Conservation (phyloP, 2,113 vertebrate genomes). For the Hypanus sabinus region DNA sequence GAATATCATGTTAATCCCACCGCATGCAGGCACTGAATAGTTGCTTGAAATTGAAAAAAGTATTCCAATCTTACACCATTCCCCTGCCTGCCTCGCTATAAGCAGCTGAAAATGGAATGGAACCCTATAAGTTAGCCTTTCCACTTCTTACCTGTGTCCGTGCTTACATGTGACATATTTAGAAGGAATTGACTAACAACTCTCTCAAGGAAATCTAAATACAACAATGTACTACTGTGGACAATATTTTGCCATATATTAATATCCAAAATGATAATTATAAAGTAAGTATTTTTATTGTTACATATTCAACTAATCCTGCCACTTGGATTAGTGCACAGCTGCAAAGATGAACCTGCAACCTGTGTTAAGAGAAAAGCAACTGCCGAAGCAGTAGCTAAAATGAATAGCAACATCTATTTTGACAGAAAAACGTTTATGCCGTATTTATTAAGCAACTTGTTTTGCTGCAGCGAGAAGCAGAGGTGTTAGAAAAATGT, state of each 20-base stretch:
- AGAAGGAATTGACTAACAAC: neutral
- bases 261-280: neutral
- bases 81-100: no score
- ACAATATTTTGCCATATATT: neutral
- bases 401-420: neutral
- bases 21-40: neutral
- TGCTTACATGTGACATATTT: neutral
- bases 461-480: neutral
- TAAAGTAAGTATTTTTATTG: neutral
- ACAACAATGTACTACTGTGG: neutral
- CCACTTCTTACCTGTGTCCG: neutral
- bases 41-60: no score
- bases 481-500: slow-evolving; percentile 5
- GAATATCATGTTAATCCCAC: neutral
- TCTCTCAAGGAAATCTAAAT: no score
- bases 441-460: slow-evolving; percentile 1
- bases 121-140: neutral
- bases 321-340: neutral
- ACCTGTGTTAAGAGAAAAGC: neutral
- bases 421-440: neutral
- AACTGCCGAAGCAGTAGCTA: no score
- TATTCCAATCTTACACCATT: no score
- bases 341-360: neutral
- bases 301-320: neutral
- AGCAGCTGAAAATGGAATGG: neutral